phyloP scores from a whole-genome alignment of 2,797 vertebrate genomes.

The Hephaestus fuliginosus region DNA sequence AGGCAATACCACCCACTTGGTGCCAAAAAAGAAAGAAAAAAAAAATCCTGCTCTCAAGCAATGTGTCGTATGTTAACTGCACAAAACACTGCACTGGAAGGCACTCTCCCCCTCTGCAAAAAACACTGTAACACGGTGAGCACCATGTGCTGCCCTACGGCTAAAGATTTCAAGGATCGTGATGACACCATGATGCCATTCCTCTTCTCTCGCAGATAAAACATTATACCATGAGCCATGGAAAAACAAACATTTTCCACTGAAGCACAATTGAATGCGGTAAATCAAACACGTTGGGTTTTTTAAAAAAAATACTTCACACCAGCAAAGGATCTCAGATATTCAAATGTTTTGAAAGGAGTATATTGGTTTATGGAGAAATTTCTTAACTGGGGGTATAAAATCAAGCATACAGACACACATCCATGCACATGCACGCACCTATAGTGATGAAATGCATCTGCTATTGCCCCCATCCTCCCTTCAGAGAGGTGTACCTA shows the following conservation, averaged over 20 bases:
- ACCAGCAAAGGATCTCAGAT: background rate
- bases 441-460: slow-evolving; percentile 28
- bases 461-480: background rate
- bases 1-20: slow-evolving; percentile 37
- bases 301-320: slow-evolving; percentile 30
- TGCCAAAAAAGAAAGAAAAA: slow-evolving; percentile 7
- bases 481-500: slow-evolving; percentile 49
- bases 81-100: slow-evolving; percentile 42
- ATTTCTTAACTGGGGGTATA: slow-evolving; percentile 8
- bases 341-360: slow-evolving; percentile 8
- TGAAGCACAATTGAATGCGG: slow-evolving; percentile 2
- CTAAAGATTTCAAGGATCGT: slow-evolving; percentile 63
- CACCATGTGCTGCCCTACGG: slow-evolving; percentile 57
- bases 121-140: slow-evolving; percentile 50
- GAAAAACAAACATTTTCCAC: slow-evolving; percentile 38
- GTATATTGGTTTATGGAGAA: background rate
- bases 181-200: slow-evolving; percentile 66
- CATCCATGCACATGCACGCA: background rate
- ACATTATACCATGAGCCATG: slow-evolving; percentile 15
- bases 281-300: slow-evolving; percentile 16
- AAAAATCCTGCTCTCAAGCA: slow-evolving; percentile 24
- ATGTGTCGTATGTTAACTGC: slow-evolving; percentile 28
- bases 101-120: slow-evolving; percentile 26
- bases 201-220: slow-evolving; percentile 28
- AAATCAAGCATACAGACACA: background rate